phyloP scores from a whole-genome alignment of 2,888 invertebrate genomes.

The Spisula subtruncata region DNA sequence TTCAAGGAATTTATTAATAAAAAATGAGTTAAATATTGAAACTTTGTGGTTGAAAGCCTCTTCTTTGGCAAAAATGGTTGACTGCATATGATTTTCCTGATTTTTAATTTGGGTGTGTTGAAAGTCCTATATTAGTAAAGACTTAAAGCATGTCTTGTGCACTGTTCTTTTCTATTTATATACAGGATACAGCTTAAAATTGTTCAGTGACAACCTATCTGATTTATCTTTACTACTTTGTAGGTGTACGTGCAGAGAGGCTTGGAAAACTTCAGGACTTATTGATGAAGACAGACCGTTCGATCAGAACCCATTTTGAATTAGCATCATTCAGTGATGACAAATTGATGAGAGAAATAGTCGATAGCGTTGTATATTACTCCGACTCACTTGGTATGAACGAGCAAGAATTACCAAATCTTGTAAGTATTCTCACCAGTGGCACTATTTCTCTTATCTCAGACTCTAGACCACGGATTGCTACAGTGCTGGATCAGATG shows the following conservation, averaged over 20 bases:
- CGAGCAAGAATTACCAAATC: slow-evolving; percentile 94
- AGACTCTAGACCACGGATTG: slow-evolving; percentile 94
- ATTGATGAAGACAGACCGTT: slow-evolving; percentile 90
- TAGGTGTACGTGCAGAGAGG: slow-evolving; percentile 91
- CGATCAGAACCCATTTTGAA: slow-evolving; percentile 93
- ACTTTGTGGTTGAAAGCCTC: no score
- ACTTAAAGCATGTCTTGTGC: no score
- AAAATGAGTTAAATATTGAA: no score
- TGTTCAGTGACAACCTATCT: not conserved
- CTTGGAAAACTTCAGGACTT: slow-evolving; percentile 91
- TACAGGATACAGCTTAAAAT: no score
- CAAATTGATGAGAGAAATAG: slow-evolving; percentile 91
- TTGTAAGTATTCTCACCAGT: slow-evolving; percentile 91
- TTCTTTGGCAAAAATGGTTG: no score
- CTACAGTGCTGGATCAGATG: slow-evolving; percentile 94
- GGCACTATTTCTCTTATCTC: slow-evolving; percentile 92
- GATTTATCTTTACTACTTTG: not conserved
- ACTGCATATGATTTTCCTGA: no score
- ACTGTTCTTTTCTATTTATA: no score
- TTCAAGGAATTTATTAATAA: no score
- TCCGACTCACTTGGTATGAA: slow-evolving; percentile 96
- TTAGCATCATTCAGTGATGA: slow-evolving; percentile 95
- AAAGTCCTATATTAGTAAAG: no score
- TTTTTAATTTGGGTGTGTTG: no score
- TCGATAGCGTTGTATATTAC: slow-evolving; percentile 91